Evolutionary conservation across 2,113 vertebrate species (phyloP), one percentile per base, ranked within the genome.

Genomic region (Aldabrachelys gigantea): DNA sequence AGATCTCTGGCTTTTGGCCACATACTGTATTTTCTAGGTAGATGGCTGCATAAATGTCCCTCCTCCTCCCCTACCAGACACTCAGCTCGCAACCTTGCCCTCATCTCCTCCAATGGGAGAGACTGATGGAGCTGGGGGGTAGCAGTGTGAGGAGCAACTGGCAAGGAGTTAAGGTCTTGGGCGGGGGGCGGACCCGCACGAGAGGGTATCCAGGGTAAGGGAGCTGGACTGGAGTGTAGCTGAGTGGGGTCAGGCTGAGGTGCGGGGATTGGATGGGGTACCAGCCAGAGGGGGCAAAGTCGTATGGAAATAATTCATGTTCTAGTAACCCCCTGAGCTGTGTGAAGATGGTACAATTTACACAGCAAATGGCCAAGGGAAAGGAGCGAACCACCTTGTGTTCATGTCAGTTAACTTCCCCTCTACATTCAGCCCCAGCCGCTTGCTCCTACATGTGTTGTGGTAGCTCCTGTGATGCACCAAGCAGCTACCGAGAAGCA

Each of bases 261-360:
- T 21, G 35, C 4, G 19, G 65, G 47, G 47, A 29, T 38, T 16
- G 62, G 62, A 38, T 19, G 17, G 62, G 13, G 65, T 19, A 69
- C 16, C 62, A n/a, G 9, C 9, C 1, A 0, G 41, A 3, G 38
- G 7, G 27, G 76, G 65, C 4, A 3, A 0, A 0, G 17, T 6
- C 27, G 6, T 11, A 4, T 22, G 8, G 19, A 44, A 41, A 22
- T 41, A 44, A 76, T 44, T 22, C n/a, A 72, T n/a, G 1, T 38
- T 38, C 14, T 8, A 62, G 27, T 31, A 31, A 62, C 35, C 17
- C 65, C 65, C 8, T 10, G 35, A 17, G 7, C 8, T n/a, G 35
- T 38, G 35, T 69, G 35, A 69, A 21, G 35, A 21, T 2, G 35
- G 65, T 21, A 38, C 16, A 21, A 69, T 38, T 21, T 21, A 69